Evolutionary conservation across 2,113 vertebrate genomes (phyloP).

Genomic region (Gopherus evgoodei): DNA sequence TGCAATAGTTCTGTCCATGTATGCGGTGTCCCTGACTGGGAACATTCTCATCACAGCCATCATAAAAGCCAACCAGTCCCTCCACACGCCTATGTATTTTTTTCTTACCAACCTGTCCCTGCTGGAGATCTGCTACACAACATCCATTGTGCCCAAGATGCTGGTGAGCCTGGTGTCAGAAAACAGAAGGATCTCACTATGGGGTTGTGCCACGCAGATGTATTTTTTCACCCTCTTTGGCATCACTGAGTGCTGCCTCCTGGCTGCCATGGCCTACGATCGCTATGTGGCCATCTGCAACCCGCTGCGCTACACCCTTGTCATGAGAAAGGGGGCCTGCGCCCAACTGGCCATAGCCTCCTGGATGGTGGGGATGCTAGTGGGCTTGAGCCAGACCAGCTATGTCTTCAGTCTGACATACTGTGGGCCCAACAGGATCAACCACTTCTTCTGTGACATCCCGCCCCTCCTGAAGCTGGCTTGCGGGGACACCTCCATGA

Average conservation of each 20-base stretch:
- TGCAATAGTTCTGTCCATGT: slow-evolving; percentile 15
- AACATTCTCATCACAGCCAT: slow-evolving; percentile 35
- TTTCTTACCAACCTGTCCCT: slow-evolving; percentile 57
- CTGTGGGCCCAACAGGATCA: slow-evolving; percentile 26
- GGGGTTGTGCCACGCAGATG: slow-evolving; percentile 55
- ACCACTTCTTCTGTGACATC: not conserved
- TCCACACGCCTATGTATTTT: slow-evolving; percentile 65
- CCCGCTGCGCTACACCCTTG: slow-evolving; percentile 27
- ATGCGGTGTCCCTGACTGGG: slow-evolving; percentile 32
- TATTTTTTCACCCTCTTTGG: slow-evolving; percentile 42
- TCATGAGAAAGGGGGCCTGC: slow-evolving; percentile 31
- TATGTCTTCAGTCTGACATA: slow-evolving; percentile 50
- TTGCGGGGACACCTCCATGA: not conserved
- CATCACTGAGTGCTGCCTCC: slow-evolving; percentile 48
- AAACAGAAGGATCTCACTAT: slow-evolving; percentile 42
- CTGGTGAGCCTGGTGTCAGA: slow-evolving; percentile 39
- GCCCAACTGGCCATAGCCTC: not conserved
- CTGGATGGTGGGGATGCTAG: slow-evolving; percentile 33
- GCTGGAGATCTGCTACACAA: slow-evolving; percentile 59
- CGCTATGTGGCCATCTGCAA: slow-evolving; percentile 53
- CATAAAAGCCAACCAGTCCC: slow-evolving; percentile 16
- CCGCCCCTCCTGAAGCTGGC: not conserved
- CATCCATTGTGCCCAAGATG: slow-evolving; percentile 59
- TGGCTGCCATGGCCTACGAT: slow-evolving; percentile 54
- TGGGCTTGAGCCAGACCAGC: slow-evolving; percentile 33